These are phyloP conservation scores for Spinibarbus caldwelli DNA, from an alignment of 2,797 vertebrate genomes.

Conservation along the genomic window DNA sequence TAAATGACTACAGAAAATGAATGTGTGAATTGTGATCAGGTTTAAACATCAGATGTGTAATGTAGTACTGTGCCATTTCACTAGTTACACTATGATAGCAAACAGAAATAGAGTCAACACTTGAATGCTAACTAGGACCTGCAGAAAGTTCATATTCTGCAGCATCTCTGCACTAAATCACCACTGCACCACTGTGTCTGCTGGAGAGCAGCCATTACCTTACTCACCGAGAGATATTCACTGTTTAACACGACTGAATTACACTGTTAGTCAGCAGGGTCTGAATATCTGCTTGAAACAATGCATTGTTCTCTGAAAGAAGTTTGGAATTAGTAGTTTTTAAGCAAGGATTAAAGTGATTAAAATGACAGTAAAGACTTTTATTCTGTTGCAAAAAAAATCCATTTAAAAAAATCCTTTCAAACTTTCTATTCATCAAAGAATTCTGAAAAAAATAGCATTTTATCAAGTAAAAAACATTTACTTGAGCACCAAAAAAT, in stretches of 20 bases:
- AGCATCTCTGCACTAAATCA: constrained; percentile 3
- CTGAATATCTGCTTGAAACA: not conserved
- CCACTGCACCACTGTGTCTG: constrained; percentile 3
- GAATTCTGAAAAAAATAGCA: not conserved
- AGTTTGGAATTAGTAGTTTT: not conserved
- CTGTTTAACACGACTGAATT: not conserved
- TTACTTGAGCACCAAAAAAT: not conserved
- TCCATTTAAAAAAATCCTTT: not conserved
- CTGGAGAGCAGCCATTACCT: constrained; percentile 4
- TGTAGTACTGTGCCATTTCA: not conserved
- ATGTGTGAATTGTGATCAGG: not conserved
- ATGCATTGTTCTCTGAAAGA: not conserved
- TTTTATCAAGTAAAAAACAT: not conserved
- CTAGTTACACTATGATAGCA: not conserved
- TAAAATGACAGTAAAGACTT: not conserved
- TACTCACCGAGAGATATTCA: constrained; percentile 4
- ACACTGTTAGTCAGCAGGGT: not conserved
- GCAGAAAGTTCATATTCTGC: constrained; percentile 12
- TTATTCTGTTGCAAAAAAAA: not conserved
- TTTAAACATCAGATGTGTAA: constrained; percentile 5
- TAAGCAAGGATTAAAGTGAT: not conserved
- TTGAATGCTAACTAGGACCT: constrained; percentile 29
- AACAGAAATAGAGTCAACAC: not conserved
- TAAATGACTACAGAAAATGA: constrained; percentile 23
- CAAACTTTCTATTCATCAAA: not conserved